A percentile compares a stretch with the other conserved stretches of the same genome.
Conservation (phyloP, 2,888 invertebrate genomes). For the Panopea generosa region DNA sequence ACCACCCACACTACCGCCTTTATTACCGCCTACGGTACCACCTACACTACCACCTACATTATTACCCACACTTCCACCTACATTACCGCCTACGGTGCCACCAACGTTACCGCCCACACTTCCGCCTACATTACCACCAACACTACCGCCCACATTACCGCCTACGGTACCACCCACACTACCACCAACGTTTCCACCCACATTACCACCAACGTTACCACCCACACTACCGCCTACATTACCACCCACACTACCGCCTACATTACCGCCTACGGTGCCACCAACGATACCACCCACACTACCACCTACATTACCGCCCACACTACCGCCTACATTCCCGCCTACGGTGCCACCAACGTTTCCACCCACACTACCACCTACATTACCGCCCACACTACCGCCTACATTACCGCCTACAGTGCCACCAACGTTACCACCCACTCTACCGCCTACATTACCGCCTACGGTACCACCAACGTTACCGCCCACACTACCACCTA, state of each 20-base stretch:
- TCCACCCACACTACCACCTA: background rate
- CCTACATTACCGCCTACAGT: background rate
- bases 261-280: background rate
- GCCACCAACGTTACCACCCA: slow-evolving; percentile 1
- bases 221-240: background rate
- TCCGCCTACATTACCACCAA: slow-evolving; percentile 5
- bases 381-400: background rate
- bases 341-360: background rate
- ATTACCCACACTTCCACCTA: background rate
- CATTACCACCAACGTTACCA: slow-evolving; percentile 5
- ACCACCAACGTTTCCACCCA: slow-evolving; percentile 4
- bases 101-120: background rate
- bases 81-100: background rate
- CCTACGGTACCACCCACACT: background rate
- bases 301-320: slow-evolving; percentile 5
- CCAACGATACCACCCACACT: background rate
- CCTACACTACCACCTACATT: slow-evolving; percentile 3
- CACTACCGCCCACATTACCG: background rate
- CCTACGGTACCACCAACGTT: background rate
- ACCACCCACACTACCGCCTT: background rate
- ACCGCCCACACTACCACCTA: slow-evolving; percentile 2
- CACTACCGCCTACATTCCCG: background rate
- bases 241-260: slow-evolving; percentile 5
- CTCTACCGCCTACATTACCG: slow-evolving; percentile 9
- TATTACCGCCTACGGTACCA: background rate